phyloP scores from a whole-genome alignment of 2,113 vertebrate genomes.

The Shinisaurus crocodilurus region DNA sequence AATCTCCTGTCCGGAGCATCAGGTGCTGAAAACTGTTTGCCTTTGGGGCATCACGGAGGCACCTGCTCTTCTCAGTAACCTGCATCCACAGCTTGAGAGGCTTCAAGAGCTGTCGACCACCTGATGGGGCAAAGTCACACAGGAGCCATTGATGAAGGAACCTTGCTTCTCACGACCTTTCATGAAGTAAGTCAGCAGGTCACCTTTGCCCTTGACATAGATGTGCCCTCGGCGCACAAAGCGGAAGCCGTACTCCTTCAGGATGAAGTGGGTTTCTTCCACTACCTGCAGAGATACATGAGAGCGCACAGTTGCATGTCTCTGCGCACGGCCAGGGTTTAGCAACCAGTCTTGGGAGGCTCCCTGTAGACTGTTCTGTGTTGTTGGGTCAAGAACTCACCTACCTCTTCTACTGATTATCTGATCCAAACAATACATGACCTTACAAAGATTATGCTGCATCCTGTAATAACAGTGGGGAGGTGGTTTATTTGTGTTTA shows the following conservation, averaged over 20 bases:
- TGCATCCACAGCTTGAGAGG: accelerated
- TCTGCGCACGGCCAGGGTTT: not conserved
- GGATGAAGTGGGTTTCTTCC: conserved; percentile 92
- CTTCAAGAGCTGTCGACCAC: conserved; percentile 90
- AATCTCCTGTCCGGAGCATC: not conserved
- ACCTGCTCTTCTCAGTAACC: not conserved
- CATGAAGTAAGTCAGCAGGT: conserved; percentile 93
- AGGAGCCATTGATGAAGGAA: conserved; percentile 86
- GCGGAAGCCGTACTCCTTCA: conserved; percentile 93
- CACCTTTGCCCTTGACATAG: conserved; percentile 95
- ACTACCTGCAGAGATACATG: conserved; percentile 86
- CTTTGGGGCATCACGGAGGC: not conserved
- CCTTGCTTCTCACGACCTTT: conserved; percentile 93
- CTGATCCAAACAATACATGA: not conserved
- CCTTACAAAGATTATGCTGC: not conserved
- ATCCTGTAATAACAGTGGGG: not conserved
- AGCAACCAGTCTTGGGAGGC: accelerated
- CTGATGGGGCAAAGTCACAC: conserved; percentile 92
- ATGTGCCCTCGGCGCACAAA: conserved; percentile 92
- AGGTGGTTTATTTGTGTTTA: not conserved
- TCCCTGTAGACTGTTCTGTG: accelerated
- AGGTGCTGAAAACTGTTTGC: accelerated
- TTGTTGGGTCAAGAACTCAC: conserved; percentile 2
- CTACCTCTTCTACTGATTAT: conserved; percentile 5
- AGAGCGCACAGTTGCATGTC: not conserved